Evolutionary conservation across 2,113 vertebrate species (phyloP).

Genomic region (Corythaeola cristata): DNA sequence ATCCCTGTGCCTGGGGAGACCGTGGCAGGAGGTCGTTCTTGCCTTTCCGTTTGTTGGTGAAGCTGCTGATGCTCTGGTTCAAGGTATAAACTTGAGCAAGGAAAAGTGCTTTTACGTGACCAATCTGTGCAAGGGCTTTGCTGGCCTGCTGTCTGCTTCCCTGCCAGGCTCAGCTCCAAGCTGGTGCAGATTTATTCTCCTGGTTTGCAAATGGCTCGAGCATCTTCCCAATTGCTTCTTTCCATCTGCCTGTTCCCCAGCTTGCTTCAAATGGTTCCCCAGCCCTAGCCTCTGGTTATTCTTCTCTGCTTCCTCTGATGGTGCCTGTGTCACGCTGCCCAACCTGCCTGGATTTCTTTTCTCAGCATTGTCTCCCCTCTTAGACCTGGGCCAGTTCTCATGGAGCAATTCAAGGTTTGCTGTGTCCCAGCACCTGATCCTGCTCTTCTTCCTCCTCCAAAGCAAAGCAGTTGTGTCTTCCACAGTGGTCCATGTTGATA

Average conservation of each 20-base stretch:
- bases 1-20: neutral
- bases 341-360: neutral
- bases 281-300: neutral
- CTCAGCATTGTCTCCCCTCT: neutral
- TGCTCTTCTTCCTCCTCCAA: neutral
- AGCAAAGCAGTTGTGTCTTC: neutral
- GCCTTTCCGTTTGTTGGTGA: neutral
- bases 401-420: neutral
- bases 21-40: neutral
- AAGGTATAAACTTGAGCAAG: neutral
- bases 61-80: neutral
- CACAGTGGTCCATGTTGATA: rapidly evolving
- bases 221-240: neutral
- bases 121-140: neutral
- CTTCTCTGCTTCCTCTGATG: rapidly evolving
- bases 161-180: neutral
- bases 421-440: neutral
- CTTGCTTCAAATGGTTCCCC: neutral
- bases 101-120: neutral
- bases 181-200: neutral
- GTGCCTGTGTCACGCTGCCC: neutral
- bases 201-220: rapidly evolving
- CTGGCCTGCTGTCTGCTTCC: neutral
- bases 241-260: neutral
- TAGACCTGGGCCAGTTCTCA: neutral